Base-by-base conservation (phyloP, 2,888 invertebrate species). In the Drosophila buzzatii region DNA sequence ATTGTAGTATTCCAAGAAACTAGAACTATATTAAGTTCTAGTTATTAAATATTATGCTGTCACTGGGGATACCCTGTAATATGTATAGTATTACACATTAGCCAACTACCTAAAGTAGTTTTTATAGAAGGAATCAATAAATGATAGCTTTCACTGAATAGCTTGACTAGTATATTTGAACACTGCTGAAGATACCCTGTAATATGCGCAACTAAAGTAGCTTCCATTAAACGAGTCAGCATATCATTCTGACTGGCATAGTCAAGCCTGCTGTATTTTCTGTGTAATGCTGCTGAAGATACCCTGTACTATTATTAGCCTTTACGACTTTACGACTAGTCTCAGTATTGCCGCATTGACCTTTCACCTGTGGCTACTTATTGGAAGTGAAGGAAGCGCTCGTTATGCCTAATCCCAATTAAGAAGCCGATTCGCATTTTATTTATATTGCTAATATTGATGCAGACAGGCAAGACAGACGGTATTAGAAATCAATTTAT, bases 401-500 rank as follows among this genome's bases (percentile, higher is more conserved):
- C 44, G 47, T 63, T 64, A 72, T 58, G 70, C 47, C 53, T 63
- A 64, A 70, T 61, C 61, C 75, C 71, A 81, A 81, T 73, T 74
- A 67, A 61, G 62, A 27, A 41, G 55, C 18, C 59, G 63, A 69
- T 62, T 53, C 57, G 56, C 56, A 63, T 45, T 63, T 20, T 14
- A 20, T 51, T 4, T 4, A 56, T 59, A 61, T 60, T 9, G 60
- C 47, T 44, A 62, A 65, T 70, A 76, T 79, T 72, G 51, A 69
- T 61, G 67, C 61, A 57, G 64, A 71, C 72, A 73, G 76, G 51
- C 60, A 53, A 53, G 79, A 82, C 76, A 79, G 70, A 60, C 67
- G 71, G 77, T 73, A 80, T 82, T 81, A 77, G 85, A 89, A 84
- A 85, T 85, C 85, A 86, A 85, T 85, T 89, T 86, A 84, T 85